Evolutionary conservation across 1,140 invertebrate genomes (phyloP), one percentile per base, ranked within the genome.

Genomic region (Trachymyrmex cornetzi): DNA sequence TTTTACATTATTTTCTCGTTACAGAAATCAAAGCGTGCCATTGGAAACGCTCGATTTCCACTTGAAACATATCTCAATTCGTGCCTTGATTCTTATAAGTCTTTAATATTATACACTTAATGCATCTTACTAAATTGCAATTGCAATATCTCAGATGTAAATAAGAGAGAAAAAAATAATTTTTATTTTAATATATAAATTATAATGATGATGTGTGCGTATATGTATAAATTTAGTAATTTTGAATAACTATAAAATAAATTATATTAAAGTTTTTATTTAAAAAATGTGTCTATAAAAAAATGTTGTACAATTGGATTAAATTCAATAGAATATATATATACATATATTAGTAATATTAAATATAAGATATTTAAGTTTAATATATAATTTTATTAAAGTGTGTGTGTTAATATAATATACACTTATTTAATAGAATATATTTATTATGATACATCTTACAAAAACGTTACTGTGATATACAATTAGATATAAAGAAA

Each of bases 1-100:
- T 81, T 14, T 71, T 59, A 44, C 48, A 71, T 81, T 81, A 57
- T 71, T 71, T 59, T 71, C 48, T 67, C 63, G 22, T 71, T 71
- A 81, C 22, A 30, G 50, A 71, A 69, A 81, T 69, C 16, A 24
- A 34, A 3, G 11, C 11, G 16, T 2, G 22, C 16, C 38, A 71
- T 24, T 69, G 7, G 27, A 38, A 75, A 75, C n/a, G 57, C 1
- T n/a, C 57, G 38, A 19, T 9, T 64, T 64, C 44, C 2, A 22
- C 3, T 5, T 38, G 3, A 69, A 55, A 24, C 44, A 3, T 44
- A 6, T 14, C 14, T 67, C 34, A 69, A 50, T 80, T 69, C 63
- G 16, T n/a, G 30, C 30, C 30, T 30, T 55, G 22, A 57, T 12
- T 44, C 19, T 44, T 57, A 19, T 44, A 44, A n/a, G 1, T 2